Evolutionary conservation across 2,113 vertebrate species (phyloP), one percentile per base, ranked within the genome.

Genomic region (Cranoglanis bouderius): DNA sequence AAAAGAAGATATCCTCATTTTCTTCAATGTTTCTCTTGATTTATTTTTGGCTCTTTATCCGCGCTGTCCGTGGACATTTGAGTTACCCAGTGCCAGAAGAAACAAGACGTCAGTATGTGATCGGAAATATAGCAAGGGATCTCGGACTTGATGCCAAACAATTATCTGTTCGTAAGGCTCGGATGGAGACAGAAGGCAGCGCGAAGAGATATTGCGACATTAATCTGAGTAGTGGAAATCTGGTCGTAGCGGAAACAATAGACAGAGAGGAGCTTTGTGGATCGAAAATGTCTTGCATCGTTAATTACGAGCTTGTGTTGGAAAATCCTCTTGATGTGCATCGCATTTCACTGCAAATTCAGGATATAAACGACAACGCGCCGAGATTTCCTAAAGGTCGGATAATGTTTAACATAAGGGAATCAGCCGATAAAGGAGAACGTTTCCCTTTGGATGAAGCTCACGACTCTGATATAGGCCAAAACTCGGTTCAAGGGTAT

Each of bases 401-500:
- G 26, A 85, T 95, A 78, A 84, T 89, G 85, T 88, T 96, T 81
- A 91, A 95, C 70, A 94, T 96, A 0, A 92, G 89, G 10, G 95
- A 97, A 55, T 9, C 92, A 0, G 92, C 93, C 0, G 57, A 43
- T 49, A 92, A 93, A 84, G 96, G 96, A 3, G 81, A 92, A 67
- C 89, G 26, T 0, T 96, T 96, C 80, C 85, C 88, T 1, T 83
- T 97, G 74, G 88, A 84, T 40, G 89, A 86, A 59, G 92, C 92
- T 5, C 87, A 90, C 43, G 92, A 93, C 85, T 87, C 92, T 7
- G 96, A 96, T 85, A 84, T 93, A 26, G 96, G 95, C 0, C 7
- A 65, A n/a, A 96, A 97, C 67, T 93, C 53, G 2, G 90, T 97
- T 67, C 94, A 97, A 78, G 93, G 53, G 18, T 96, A 97, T 85